Percentiles rank a stretch among this genome's conserved stretches.
Conservation (phyloP, 1,140 invertebrate genomes). For the Drosophila nigromelanica region DNA sequence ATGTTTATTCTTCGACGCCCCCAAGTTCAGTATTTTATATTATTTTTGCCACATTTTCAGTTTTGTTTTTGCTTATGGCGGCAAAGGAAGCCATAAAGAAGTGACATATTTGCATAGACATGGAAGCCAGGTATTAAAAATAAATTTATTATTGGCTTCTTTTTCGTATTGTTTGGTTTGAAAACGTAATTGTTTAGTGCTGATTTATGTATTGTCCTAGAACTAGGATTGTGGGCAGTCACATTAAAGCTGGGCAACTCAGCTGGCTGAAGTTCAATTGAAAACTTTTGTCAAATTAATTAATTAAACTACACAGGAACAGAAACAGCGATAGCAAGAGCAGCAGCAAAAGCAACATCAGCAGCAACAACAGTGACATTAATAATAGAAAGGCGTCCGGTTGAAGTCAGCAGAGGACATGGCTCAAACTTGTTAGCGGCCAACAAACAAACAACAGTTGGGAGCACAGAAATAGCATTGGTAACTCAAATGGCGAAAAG, state of each 20-base stretch:
- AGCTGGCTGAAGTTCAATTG: constrained; percentile 57
- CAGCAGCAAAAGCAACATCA: constrained; percentile 6
- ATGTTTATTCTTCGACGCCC: neutral
- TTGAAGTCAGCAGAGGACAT: constrained; percentile 63
- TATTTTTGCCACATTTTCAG: neutral
- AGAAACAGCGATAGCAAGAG: neutral
- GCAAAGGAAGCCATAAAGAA: constrained; percentile 14
- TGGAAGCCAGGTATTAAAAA: constrained; percentile 29
- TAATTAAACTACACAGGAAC: constrained; percentile 72
- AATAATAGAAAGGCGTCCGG: constrained; percentile 77
- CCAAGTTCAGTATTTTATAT: neutral
- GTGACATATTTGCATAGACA: constrained; percentile 13
- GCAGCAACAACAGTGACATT: constrained; percentile 49
- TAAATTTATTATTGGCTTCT: constrained; percentile 37
- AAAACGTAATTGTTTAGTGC: constrained; percentile 16
- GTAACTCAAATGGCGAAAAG: constrained; percentile 44
- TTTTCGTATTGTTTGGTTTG: constrained; percentile 2
- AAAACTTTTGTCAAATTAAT: constrained; percentile 81
- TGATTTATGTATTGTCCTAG: constrained; percentile 7
- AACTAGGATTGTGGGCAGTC: neutral
- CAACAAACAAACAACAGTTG: constrained; percentile 61
- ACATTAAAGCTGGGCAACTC: constrained; percentile 22
- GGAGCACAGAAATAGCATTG: constrained; percentile 47
- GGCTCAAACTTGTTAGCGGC: constrained; percentile 53
- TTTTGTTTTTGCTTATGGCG: constrained; percentile 10